Conservation (phyloP, 1,140 invertebrate genomes). For the Laupala kohalensis region DNA sequence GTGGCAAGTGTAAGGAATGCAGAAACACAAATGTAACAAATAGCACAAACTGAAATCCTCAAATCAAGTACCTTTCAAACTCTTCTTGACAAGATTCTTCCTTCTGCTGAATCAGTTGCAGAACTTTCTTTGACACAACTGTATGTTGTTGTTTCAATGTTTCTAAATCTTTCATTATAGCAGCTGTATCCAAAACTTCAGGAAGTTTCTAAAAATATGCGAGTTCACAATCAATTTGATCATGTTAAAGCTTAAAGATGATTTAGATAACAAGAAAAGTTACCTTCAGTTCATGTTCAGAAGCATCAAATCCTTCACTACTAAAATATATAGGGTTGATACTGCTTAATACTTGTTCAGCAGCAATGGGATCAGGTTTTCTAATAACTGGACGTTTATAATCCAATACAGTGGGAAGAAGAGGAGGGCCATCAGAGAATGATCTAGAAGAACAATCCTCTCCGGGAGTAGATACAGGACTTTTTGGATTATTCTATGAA, state of each 20-base stretch:
- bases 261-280: neutral
- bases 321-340: slow-evolving; percentile 55
- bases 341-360: slow-evolving; percentile 58
- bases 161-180: slow-evolving; percentile 51
- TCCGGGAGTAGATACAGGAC: slow-evolving; percentile 20
- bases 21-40: neutral
- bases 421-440: slow-evolving; percentile 15
- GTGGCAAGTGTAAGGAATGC: neutral
- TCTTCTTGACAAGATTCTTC: slow-evolving; percentile 71
- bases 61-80: slow-evolving; percentile 41
- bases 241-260: neutral
- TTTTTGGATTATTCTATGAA: neutral
- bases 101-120: slow-evolving; percentile 82
- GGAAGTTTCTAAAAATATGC: slow-evolving; percentile 42
- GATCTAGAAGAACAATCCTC: slow-evolving; percentile 29
- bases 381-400: slow-evolving; percentile 23
- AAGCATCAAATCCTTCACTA: slow-evolving; percentile 46
- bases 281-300: slow-evolving; percentile 51
- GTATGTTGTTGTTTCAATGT: slow-evolving; percentile 57
- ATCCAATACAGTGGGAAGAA: neutral
- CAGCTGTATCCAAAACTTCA: slow-evolving; percentile 42
- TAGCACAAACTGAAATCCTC: neutral
- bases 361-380: slow-evolving; percentile 40
- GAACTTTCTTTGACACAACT: slow-evolving; percentile 81
- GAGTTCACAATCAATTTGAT: neutral